A percentile compares a stretch with the other conserved stretches of the same genome.
Evolutionary conservation across 2,113 vertebrate genomes (phyloP).

Genomic region (Amblyornis subalaris): DNA sequence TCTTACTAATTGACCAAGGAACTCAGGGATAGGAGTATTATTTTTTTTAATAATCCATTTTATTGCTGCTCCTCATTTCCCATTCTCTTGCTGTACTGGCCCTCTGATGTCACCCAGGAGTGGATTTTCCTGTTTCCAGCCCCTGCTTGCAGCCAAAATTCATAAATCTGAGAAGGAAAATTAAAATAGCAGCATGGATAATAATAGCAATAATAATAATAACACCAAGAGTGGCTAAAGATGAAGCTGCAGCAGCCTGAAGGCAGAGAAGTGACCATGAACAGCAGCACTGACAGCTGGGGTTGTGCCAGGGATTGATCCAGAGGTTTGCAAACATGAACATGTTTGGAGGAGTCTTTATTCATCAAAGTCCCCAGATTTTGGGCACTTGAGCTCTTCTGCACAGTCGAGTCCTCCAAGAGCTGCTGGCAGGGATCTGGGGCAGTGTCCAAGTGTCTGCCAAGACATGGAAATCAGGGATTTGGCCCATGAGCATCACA

Average conservation of each 20-base stretch:
- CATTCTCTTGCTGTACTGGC: not conserved
- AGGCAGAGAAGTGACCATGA: not conserved
- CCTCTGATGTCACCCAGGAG: not conserved
- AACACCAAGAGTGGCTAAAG: not conserved
- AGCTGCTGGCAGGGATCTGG: not conserved
- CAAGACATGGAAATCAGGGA: not conserved
- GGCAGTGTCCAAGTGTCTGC: accelerated
- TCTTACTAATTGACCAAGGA: slow-evolving; percentile 47
- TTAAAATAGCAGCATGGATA: not conserved
- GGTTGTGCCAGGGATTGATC: not conserved
- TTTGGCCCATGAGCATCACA: no score
- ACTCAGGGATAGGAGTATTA: not conserved
- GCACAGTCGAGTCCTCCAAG: accelerated
- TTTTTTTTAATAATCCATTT: slow-evolving; percentile 42
- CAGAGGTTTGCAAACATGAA: not conserved
- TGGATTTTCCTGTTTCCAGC: slow-evolving; percentile 25
- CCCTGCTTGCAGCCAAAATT: not conserved
- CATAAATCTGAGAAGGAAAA: slow-evolving; percentile 5
- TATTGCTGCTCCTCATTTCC: slow-evolving; percentile 30
- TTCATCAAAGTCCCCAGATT: not conserved
- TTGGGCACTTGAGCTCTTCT: not conserved
- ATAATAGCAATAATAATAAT: not conserved
- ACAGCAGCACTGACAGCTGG: not conserved
- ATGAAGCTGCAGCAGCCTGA: not conserved
- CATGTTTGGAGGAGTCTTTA: not conserved